Evolutionary conservation across 2,888 invertebrate species (phyloP).

Genomic region (Epirrita christyi): DNA sequence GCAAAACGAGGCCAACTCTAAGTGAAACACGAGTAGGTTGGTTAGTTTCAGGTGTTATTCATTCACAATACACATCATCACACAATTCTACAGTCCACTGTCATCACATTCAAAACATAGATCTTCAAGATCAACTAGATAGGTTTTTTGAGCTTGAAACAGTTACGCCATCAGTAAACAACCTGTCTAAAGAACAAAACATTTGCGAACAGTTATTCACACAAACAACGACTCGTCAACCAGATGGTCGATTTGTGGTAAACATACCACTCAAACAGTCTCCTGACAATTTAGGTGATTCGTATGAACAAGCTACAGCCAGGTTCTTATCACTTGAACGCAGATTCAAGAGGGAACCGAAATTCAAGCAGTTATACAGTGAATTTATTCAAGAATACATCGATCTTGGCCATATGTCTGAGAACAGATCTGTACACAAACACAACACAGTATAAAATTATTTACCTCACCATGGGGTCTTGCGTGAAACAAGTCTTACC

Average conservation of each 20-base stretch:
- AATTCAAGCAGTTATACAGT: constrained; percentile 15
- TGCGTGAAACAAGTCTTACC: constrained; percentile 11
- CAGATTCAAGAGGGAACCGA: constrained; percentile 10
- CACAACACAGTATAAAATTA: constrained; percentile 6
- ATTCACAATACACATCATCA: constrained; percentile 3
- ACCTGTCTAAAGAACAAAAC: neutral
- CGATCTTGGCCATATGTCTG: constrained; percentile 22
- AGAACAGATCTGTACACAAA: neutral
- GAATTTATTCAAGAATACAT: constrained; percentile 21
- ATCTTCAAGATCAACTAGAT: neutral
- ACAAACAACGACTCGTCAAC: neutral
- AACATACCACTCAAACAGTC: constrained; percentile 27
- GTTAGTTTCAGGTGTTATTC: constrained; percentile 1
- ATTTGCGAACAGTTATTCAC: neutral
- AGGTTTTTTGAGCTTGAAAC: neutral
- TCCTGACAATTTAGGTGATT: constrained; percentile 20
- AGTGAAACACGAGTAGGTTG: constrained; percentile 1
- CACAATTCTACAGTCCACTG: constrained; percentile 1
- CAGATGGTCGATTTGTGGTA: constrained; percentile 23
- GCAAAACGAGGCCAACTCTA: neutral
- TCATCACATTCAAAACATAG: neutral
- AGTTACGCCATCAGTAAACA: neutral
- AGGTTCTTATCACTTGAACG: constrained; percentile 30
- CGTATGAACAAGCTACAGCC: constrained; percentile 13
- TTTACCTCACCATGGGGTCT: constrained; percentile 25